phyloP scores from a whole-genome alignment of 2,113 vertebrate species.

The Poeciliopsis prolifica region DNA sequence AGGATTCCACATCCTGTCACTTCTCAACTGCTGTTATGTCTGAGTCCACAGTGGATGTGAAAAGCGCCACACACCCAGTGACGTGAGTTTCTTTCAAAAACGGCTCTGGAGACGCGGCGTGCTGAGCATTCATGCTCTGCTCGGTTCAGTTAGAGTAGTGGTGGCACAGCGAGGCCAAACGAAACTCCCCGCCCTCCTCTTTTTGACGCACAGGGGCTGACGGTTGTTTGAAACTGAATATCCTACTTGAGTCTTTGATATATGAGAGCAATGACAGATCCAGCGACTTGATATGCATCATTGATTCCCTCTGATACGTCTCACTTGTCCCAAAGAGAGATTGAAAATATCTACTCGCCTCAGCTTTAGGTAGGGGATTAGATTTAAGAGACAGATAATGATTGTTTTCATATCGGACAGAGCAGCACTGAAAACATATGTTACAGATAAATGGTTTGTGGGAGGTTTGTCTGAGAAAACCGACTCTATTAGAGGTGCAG shows the following conservation, averaged over 20 bases:
- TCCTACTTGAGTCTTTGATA: conserved; percentile 62
- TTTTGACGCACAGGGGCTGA: neutral
- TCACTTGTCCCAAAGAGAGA: conserved; percentile 5
- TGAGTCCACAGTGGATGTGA: conserved; percentile 37
- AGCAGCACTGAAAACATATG: neutral
- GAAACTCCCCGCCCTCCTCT: conserved; percentile 32
- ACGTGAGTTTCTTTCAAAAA: conserved; percentile 44
- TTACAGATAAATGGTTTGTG: neutral
- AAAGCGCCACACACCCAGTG: conserved; percentile 46
- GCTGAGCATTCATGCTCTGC: conserved; percentile 18
- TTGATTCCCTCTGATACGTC: neutral
- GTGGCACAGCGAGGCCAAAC: conserved; percentile 35
- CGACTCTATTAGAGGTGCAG: neutral
- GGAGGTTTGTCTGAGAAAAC: conserved; percentile 1
- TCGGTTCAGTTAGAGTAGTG: conserved; percentile 54
- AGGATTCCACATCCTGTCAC: conserved; percentile 45
- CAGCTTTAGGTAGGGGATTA: neutral
- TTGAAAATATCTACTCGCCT: neutral
- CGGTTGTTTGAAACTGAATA: conserved; percentile 60
- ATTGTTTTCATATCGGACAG: neutral
- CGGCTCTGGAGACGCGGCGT: neutral
- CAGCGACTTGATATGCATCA: conserved; percentile 31
- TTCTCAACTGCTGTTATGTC: conserved; percentile 57
- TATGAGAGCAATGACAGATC: conserved; percentile 57
- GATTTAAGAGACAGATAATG: conserved; percentile 1